Evolutionary conservation across 2,797 vertebrate species (phyloP).

Genomic region (Astyanax mexicanus): DNA sequence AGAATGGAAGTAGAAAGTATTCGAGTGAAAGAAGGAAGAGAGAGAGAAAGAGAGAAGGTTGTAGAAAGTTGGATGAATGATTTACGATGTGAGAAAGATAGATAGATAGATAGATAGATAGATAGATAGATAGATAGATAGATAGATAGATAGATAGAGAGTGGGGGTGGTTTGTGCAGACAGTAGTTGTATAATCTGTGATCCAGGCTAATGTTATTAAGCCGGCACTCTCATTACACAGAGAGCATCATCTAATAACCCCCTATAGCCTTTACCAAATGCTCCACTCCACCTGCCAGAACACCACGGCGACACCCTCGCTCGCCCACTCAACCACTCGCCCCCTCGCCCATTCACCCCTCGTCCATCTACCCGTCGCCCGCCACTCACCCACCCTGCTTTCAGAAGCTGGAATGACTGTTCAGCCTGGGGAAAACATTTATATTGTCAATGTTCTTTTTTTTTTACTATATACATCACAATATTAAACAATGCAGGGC

Average conservation of each 20-base stretch:
- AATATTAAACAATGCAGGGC: too few species aligned
- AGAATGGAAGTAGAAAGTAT: background rate
- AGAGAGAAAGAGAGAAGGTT: background rate
- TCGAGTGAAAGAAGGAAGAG: background rate
- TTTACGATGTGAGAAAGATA: too few species aligned
- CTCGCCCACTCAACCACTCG: too few species aligned
- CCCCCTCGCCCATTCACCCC: too few species aligned
- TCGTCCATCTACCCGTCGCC: too few species aligned
- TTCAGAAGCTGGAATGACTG: too few species aligned
- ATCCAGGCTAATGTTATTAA: slow-evolving; percentile 70
- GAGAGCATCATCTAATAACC: slow-evolving; percentile 70
- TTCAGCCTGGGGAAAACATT: too few species aligned
- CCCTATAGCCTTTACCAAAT: slow-evolving; percentile 71
- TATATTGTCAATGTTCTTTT: too few species aligned
- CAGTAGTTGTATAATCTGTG: slow-evolving; percentile 66
- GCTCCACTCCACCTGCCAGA: slow-evolving; percentile 68
- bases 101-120: background rate
- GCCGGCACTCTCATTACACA: slow-evolving; percentile 72
- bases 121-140: background rate
- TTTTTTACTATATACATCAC: too few species aligned
- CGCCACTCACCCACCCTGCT: too few species aligned
- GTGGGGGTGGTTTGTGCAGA: slow-evolving; percentile 48
- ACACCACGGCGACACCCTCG: slow-evolving; percentile 54
- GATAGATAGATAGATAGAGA: background rate
- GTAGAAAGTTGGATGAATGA: too few species aligned